phyloP scores from a whole-genome alignment of 2,888 invertebrate genomes.

The Drosophila niveifrons region DNA sequence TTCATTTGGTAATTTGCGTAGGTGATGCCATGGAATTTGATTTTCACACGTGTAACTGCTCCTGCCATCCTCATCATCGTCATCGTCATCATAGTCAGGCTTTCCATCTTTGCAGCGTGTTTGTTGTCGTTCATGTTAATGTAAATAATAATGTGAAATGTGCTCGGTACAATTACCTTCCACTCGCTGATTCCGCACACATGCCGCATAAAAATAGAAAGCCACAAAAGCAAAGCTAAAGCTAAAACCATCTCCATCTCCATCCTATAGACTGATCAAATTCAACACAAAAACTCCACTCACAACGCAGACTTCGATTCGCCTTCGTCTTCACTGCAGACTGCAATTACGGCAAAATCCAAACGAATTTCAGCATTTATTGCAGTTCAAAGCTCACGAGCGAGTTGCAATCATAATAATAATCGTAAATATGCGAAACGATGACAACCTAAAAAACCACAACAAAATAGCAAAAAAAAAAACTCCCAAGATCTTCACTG shows the following conservation, averaged over 20 bases:
- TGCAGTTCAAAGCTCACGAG: conserved; percentile 62
- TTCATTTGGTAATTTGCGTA: conserved; percentile 80
- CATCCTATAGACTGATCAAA: conserved; percentile 15
- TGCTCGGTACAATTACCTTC: conserved; percentile 75
- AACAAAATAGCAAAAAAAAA: background rate
- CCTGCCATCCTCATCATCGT: conserved; percentile 12
- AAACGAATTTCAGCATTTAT: conserved; percentile 39
- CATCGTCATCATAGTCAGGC: too few species aligned
- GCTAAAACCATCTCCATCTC: conserved; percentile 7
- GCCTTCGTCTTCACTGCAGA: conserved; percentile 15
- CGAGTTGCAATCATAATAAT: conserved; percentile 66
- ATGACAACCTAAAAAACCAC: conserved; percentile 59
- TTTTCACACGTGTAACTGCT: conserved; percentile 80
- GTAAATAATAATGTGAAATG: conserved; percentile 73
- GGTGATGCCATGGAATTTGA: conserved; percentile 83
- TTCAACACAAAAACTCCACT: background rate
- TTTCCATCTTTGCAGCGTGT: conserved; percentile 8
- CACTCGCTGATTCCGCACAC: conserved; percentile 74
- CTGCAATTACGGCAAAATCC: conserved; percentile 47
- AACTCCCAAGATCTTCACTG: conserved; percentile 47
- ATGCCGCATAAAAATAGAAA: conserved; percentile 68
- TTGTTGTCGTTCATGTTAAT: conserved; percentile 74
- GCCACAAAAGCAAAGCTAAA: conserved; percentile 16
- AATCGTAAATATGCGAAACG: conserved; percentile 68
- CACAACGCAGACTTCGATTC: background rate